A percentile compares a stretch with the other conserved stretches of the same genome.
phyloP scores from a whole-genome alignment of 2,888 invertebrate genomes.

The Standfussiana lucernea region DNA sequence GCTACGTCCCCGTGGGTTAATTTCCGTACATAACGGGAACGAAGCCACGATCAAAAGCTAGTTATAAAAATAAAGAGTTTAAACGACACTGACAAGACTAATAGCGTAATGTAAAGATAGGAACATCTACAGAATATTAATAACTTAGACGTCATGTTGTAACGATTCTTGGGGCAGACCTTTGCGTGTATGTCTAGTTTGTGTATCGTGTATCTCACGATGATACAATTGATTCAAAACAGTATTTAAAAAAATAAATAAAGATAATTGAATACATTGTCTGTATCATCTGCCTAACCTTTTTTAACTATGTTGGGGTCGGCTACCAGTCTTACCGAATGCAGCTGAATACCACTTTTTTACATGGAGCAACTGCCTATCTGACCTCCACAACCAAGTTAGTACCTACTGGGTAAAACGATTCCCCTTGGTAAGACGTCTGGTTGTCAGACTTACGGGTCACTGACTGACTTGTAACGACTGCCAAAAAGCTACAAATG shows the following conservation, averaged over 20 bases:
- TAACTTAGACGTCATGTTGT: background rate
- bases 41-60: no score
- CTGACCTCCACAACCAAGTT: background rate
- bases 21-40: no score
- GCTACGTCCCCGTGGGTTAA: no score
- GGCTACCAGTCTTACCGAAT: background rate
- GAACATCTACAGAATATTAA: background rate
- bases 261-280: background rate
- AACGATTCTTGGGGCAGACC: background rate
- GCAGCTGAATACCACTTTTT: background rate
- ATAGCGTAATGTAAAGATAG: background rate
- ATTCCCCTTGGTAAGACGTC: background rate
- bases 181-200: background rate
- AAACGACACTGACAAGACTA: background rate
- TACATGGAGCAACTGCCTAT: background rate
- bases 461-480: no score
- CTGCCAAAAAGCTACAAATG: background rate
- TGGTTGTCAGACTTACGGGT: background rate
- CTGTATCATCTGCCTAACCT: background rate
- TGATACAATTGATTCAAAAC: background rate
- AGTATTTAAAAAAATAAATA: background rate
- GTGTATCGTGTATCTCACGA: background rate
- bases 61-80: background rate
- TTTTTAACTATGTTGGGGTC: background rate
- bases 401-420: background rate